Evolutionary conservation across 2,888 invertebrate species (phyloP).

Genomic region (Criorhina ranunculi): DNA sequence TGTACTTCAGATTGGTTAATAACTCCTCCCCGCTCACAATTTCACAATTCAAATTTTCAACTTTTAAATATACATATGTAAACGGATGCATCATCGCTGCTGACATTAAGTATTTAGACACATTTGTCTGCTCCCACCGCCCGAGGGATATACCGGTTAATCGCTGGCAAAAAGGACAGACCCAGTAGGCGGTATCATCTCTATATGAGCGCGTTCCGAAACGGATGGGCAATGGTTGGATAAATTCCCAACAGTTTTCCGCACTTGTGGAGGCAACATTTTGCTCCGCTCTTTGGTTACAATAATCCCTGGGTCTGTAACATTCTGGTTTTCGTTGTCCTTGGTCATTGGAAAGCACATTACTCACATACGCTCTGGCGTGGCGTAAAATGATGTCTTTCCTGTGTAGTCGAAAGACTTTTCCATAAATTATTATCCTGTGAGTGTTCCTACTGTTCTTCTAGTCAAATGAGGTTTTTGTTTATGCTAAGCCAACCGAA

Average conservation of each 20-base stretch:
- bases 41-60: background rate
- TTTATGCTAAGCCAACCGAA: slow-evolving; percentile 22
- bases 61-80: no score
- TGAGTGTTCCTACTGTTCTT: background rate
- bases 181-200: background rate
- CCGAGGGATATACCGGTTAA: background rate
- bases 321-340: slow-evolving; percentile 52
- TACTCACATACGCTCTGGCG: slow-evolving; percentile 56
- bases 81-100: slow-evolving; percentile 12
- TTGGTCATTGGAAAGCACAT: slow-evolving; percentile 58
- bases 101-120: slow-evolving; percentile 36
- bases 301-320: slow-evolving; percentile 35
- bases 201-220: background rate
- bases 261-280: slow-evolving; percentile 23
- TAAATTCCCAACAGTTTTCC: slow-evolving; percentile 39
- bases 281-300: slow-evolving; percentile 38
- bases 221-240: slow-evolving; percentile 34
- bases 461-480: slow-evolving; percentile 22
- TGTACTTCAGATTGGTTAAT: background rate
- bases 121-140: slow-evolving; percentile 10
- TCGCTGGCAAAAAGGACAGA: background rate
- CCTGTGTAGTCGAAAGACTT: slow-evolving; percentile 52
- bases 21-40: background rate
- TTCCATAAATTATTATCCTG: slow-evolving; percentile 51
- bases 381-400: slow-evolving; percentile 68